Evolutionary conservation across 2,888 invertebrate species (phyloP).

Genomic region (Megastigmus dorsalis): DNA sequence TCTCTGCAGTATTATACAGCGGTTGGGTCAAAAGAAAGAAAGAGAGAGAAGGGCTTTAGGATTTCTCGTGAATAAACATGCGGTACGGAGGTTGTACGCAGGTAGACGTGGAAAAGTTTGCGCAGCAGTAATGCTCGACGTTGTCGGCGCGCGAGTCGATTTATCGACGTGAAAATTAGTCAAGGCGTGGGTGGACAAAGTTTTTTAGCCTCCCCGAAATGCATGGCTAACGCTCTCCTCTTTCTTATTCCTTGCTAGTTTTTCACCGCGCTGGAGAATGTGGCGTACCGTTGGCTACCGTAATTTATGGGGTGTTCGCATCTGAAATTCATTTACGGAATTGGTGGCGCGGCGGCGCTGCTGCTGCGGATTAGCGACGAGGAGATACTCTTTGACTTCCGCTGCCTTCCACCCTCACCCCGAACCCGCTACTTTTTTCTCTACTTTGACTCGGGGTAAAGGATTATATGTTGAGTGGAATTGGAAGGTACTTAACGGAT

Average conservation of each 20-base stretch:
- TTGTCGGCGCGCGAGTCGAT: neutral
- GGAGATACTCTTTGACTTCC: no score
- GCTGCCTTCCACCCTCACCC: no score
- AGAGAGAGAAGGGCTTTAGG: no score
- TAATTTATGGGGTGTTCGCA: slow-evolving; percentile 36
- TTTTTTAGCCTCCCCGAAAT: neutral
- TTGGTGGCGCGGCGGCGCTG: slow-evolving; percentile 21
- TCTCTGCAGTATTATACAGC: no score
- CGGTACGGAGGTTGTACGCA: no score
- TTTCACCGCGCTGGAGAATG: neutral
- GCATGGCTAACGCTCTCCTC: no score
- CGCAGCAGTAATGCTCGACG: no score
- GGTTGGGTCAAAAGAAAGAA: no score
- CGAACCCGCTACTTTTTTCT: no score
- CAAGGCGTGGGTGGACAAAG: neutral
- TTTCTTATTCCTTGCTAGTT: slow-evolving; percentile 1
- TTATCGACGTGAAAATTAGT: slow-evolving; percentile 37
- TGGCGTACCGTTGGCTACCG: neutral
- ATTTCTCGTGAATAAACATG: no score
- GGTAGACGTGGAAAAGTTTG: no score
- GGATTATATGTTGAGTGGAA: slow-evolving; percentile 16
- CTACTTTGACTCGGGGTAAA: neutral
- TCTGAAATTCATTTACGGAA: slow-evolving; percentile 36
- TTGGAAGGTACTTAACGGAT: slow-evolving; percentile 12
- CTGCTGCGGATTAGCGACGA: no score